phyloP scores from a whole-genome alignment of 2,797 vertebrate species.

The Takifugu rubripes region DNA sequence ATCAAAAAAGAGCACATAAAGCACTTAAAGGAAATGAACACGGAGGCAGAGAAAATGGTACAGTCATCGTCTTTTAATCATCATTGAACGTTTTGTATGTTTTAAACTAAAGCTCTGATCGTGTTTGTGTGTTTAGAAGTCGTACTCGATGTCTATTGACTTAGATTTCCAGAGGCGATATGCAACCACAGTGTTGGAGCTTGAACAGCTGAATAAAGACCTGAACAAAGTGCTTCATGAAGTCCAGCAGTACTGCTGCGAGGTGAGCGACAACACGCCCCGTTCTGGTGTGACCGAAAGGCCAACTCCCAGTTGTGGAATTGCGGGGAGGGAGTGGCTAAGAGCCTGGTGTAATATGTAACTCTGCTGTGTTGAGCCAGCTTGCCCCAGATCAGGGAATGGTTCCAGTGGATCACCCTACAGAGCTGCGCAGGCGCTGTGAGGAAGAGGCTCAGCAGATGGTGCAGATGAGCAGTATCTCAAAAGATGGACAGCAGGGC shows the following conservation, averaged over 20 bases:
- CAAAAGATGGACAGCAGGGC: constrained; percentile 81
- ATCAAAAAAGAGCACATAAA: constrained; percentile 99
- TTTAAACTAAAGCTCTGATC: neutral
- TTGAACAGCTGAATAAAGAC: constrained; percentile 97
- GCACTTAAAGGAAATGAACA: constrained; percentile 98
- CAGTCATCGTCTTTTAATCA: constrained; percentile 10
- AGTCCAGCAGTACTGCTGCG: constrained; percentile 95
- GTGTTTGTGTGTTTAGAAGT: constrained; percentile 81
- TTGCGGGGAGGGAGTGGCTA: neutral
- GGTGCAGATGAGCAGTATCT: constrained; percentile 80
- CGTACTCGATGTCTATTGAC: constrained; percentile 89
- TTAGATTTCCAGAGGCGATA: constrained; percentile 96
- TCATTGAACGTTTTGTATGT: neutral
- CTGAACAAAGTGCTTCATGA: constrained; percentile 96
- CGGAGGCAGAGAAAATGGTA: constrained; percentile 97
- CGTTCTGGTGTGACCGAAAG: neutral
- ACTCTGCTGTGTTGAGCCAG: constrained; percentile 59
- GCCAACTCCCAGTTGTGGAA: neutral
- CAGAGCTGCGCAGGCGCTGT: constrained; percentile 87
- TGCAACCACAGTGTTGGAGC: constrained; percentile 91
- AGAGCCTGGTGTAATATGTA: neutral
- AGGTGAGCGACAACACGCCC: constrained; percentile 69
- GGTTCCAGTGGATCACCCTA: constrained; percentile 90
- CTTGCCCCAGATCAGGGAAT: constrained; percentile 96
- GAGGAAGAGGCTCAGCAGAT: constrained; percentile 94